Base-by-base conservation (phyloP, 2,113 vertebrate genomes). In the Oryzias woworae region DNA sequence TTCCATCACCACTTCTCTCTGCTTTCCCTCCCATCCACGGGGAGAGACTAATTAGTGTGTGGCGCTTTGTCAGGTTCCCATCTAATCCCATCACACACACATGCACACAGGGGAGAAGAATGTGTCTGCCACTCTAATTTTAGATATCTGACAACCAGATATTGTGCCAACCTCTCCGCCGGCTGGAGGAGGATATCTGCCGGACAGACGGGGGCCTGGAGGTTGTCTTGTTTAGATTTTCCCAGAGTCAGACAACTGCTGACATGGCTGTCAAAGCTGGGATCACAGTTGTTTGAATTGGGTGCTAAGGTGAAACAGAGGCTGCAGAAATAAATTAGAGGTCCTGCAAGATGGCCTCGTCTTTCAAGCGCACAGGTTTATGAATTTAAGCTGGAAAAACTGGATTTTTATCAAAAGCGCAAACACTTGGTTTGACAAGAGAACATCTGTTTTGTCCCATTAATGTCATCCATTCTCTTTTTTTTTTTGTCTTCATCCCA, bases 1-100 rank as follows among this genome's bases (percentile, higher is more conserved):
- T 87, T 82, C 80, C 67, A 42, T 81, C 75, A 51, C 62, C 69
- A 49, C 64, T 70, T 61, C 52, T 82, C 62, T 50, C 45, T 14
- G 5, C 62, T 72, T 67, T 66, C 54, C 66, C 71, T 77, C 69
- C 62, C 70, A 36, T 80, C 76, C 67, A 66, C 61, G n/a, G 69
- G 69, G 67, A 87, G 63, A 67, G 46, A 63, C 75, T 87, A 87
- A 89, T 89, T 87, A 89, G 82, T 41, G 63, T 46, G 70, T 78
- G 77, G 59, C 74, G 84, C 78, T 80, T 86, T 74, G 77, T 82
- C 80, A 74, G 75, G 71, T 56, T 69, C 77, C 72, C 71, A 66
- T 82, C 79, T 79, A 64, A 66, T 81, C 75, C 69, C 51, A 69
- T 75, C 75, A 53, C 78, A 75, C 65, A 51, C 65, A 63, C 57